Conservation (phyloP, 1,140 invertebrate species). For the Nebria ingens region DNA sequence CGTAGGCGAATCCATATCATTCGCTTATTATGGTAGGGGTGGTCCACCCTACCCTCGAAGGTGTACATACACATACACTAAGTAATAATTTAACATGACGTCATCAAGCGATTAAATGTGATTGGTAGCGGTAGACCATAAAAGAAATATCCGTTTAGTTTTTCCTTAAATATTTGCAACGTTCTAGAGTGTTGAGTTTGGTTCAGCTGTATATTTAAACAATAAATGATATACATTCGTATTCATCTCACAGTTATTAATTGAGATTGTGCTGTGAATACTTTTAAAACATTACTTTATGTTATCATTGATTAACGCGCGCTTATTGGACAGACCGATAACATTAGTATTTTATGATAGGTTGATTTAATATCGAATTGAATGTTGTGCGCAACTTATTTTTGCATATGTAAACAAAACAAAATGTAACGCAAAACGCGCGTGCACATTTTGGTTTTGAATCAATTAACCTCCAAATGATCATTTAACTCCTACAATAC, state of each 20-base stretch:
- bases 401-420: neutral
- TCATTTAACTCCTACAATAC: too few species aligned
- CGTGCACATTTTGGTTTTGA: neutral
- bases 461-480: too few species aligned
- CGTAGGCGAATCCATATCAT: neutral
- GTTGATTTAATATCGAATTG: neutral
- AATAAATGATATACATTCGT: neutral
- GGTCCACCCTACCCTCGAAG: neutral
- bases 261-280: neutral
- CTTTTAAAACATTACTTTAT: neutral
- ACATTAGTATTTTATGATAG: neutral
- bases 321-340: too few species aligned
- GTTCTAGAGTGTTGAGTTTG: too few species aligned
- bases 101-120: neutral
- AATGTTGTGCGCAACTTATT: too few species aligned
- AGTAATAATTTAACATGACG: constrained; percentile 7
- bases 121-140: neutral
- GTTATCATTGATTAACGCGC: too few species aligned
- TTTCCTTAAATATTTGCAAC: neutral
- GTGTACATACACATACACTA: neutral
- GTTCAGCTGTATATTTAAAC: neutral
- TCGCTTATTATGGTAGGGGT: too few species aligned
- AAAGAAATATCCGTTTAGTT: neutral
- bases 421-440: neutral
- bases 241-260: neutral